These are phyloP conservation scores for Thalassarche chlororhynchos DNA, from an alignment of 2,113 vertebrate species.

Conservation along the genomic window DNA sequence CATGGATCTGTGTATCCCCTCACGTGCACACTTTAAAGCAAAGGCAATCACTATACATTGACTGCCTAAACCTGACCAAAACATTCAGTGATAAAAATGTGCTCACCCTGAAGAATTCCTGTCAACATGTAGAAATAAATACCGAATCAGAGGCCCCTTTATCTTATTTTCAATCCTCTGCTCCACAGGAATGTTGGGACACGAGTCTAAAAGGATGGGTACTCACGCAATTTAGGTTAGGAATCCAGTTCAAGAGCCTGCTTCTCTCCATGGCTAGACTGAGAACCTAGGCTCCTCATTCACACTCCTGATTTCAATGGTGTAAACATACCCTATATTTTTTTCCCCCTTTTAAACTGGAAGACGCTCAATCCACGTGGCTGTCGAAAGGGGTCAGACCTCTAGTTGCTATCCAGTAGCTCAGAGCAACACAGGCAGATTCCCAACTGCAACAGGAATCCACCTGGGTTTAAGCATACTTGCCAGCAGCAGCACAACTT, in stretches of 20 bases:
- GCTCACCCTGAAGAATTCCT: neutral
- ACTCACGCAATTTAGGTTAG: neutral
- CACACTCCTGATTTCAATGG: neutral
- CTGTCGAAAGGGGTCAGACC: neutral
- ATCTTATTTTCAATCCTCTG: neutral
- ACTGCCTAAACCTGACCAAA: neutral
- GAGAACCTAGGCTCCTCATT: neutral
- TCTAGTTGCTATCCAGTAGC: neutral
- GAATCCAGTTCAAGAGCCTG: neutral
- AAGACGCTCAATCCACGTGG: neutral
- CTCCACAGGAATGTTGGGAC: neutral
- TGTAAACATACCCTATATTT: rapidly evolving
- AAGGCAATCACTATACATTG: neutral
- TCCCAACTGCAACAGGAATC: neutral
- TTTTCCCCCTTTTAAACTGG: rapidly evolving
- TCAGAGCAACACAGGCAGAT: neutral
- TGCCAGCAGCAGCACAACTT: neutral
- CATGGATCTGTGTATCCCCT: neutral
- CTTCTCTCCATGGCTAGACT: neutral
- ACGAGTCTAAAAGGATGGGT: neutral
- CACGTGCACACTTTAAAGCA: neutral
- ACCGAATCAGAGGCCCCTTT: neutral
- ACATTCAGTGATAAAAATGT: neutral
- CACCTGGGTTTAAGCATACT: neutral
- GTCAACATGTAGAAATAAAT: neutral